Evolutionary conservation across 1,140 invertebrate genomes (phyloP).

Genomic region (Pristionchus pacificus): DNA sequence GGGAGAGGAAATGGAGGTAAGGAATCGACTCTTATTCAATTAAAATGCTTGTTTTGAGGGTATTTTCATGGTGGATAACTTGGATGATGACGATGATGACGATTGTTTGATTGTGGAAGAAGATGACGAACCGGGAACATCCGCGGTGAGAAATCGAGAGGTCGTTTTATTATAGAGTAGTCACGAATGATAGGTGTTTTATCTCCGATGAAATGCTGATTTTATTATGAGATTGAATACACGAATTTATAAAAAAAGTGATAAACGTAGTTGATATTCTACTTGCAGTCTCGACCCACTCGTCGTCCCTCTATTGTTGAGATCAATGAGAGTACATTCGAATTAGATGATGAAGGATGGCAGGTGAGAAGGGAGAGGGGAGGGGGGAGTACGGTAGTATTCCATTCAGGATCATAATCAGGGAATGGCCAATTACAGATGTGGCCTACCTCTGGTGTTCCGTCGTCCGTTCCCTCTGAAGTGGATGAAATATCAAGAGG

Average conservation of each 20-base stretch:
- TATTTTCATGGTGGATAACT: too few relatives aligned
- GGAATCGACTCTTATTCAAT: too few relatives aligned
- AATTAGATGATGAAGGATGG: slow-evolving; percentile 13
- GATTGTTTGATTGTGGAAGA: not conserved
- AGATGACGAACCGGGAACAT: not conserved
- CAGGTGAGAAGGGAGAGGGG: not conserved
- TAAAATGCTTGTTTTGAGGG: too few relatives aligned
- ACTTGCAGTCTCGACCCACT: too few relatives aligned
- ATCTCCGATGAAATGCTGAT: too few relatives aligned
- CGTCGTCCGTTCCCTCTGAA: too few relatives aligned
- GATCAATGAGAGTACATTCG: not conserved
- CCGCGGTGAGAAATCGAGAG: too few relatives aligned
- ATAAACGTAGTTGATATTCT: not conserved
- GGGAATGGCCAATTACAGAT: not conserved
- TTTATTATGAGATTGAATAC: not conserved
- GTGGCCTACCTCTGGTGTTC: not conserved
- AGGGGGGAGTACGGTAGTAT: not conserved
- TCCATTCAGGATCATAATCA: not conserved
- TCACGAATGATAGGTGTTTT: not conserved
- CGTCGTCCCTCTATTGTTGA: not conserved
- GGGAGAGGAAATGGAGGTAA: not conserved
- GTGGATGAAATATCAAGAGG: too few relatives aligned
- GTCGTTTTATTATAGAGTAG: not conserved
- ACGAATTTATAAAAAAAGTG: not conserved
- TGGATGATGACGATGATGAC: not conserved